Conservation (phyloP, 2,113 vertebrate species). For the Pedionomus torquatus region DNA sequence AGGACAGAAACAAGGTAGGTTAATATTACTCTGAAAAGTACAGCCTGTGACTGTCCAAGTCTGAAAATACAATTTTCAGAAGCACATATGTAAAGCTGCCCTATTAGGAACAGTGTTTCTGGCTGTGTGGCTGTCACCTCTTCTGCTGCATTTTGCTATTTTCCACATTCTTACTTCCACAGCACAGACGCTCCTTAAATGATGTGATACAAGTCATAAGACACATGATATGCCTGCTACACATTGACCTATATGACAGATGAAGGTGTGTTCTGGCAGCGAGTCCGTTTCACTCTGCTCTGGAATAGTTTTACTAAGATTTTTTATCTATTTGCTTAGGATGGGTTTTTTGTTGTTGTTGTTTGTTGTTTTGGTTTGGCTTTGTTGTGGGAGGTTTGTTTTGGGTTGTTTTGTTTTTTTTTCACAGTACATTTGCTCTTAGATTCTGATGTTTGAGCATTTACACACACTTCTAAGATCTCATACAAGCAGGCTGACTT, state of each 20-base stretch:
- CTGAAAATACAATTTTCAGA: neutral
- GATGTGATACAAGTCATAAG: neutral
- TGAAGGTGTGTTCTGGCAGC: neutral
- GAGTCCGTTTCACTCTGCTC: neutral
- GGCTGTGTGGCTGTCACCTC: neutral
- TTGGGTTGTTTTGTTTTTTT: neutral
- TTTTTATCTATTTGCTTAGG: no score
- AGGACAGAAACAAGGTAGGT: neutral
- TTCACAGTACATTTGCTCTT: neutral
- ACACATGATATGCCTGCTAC: neutral
- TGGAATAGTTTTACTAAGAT: neutral
- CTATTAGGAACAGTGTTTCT: neutral
- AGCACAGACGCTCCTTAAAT: neutral
- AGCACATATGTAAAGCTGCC: neutral
- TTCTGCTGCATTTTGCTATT: neutral
- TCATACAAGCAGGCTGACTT: neutral
- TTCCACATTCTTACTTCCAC: neutral
- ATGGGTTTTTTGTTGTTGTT: neutral
- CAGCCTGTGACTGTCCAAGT: neutral
- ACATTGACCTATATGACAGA: neutral
- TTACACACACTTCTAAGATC: neutral
- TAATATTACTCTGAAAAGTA: neutral
- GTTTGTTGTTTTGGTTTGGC: no score
- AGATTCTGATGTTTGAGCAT: neutral
- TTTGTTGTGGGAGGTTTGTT: no score